A percentile compares a stretch with the other conserved stretches of the same genome.
These are phyloP conservation scores for Callimorpha dominula DNA, from an alignment of 2,888 invertebrate genomes.

Conservation along the genomic window DNA sequence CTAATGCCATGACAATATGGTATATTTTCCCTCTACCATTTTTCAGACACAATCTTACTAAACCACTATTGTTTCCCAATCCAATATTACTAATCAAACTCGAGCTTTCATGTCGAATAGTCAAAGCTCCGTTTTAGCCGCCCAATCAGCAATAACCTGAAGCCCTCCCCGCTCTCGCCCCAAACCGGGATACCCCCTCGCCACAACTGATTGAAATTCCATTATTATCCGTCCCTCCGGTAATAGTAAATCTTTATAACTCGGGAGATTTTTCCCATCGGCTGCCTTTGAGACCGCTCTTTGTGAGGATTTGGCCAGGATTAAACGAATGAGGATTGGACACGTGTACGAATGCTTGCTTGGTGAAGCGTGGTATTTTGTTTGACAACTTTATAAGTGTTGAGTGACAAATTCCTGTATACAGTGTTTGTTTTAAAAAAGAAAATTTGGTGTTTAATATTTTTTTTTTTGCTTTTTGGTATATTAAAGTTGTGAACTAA, in stretches of 20 bases:
- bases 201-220: slow-evolving; percentile 83
- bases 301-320: slow-evolving; percentile 72
- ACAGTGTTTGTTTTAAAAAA: background rate
- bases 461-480: background rate
- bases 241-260: slow-evolving; percentile 77
- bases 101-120: slow-evolving; percentile 43
- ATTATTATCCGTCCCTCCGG: slow-evolving; percentile 79
- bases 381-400: slow-evolving; percentile 4
- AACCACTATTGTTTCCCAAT: slow-evolving; percentile 47
- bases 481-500: background rate
- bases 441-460: background rate
- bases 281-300: slow-evolving; percentile 65
- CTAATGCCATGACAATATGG: background rate
- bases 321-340: slow-evolving; percentile 59
- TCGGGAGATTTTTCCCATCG: slow-evolving; percentile 75
- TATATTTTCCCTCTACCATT: slow-evolving; percentile 16
- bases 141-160: slow-evolving; percentile 55
- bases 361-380: background rate
- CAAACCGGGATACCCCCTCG: slow-evolving; percentile 24
- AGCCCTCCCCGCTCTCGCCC: slow-evolving; percentile 23
- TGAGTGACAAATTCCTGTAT: background rate
- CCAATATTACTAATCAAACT: slow-evolving; percentile 52
- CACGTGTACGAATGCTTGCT: slow-evolving; percentile 24
- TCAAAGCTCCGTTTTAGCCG: slow-evolving; percentile 52
- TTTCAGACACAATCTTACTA: slow-evolving; percentile 26